These are phyloP conservation scores for Cataglyphis livida DNA, from an alignment of 2,888 invertebrate species.

Conservation along the genomic window DNA sequence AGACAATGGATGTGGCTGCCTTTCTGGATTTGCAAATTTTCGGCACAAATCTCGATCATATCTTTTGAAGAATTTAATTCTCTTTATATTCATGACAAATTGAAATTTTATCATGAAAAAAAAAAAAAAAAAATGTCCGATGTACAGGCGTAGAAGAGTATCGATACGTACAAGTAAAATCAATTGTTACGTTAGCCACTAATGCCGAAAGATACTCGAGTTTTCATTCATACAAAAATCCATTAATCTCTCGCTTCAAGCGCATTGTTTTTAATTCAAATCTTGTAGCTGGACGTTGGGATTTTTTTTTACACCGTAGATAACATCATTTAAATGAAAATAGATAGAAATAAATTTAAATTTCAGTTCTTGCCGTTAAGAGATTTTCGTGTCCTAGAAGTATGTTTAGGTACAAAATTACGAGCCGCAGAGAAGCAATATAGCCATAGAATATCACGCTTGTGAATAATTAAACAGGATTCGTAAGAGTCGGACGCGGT, in stretches of 20 bases:
- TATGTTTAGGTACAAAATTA: not conserved
- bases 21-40: slow-evolving; percentile 53
- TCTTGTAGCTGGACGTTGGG: not conserved
- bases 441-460: slow-evolving; percentile 6
- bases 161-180: not conserved
- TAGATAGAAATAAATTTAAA: slow-evolving; percentile 1
- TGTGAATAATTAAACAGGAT: slow-evolving; percentile 36
- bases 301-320: not conserved
- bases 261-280: slow-evolving; percentile 11
- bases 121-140: not conserved
- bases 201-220: slow-evolving; percentile 41
- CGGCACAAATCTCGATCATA: slow-evolving; percentile 62
- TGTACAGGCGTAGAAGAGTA: not conserved
- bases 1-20: slow-evolving; percentile 57
- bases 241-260: slow-evolving; percentile 39
- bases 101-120: slow-evolving; percentile 34
- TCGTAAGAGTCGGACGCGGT: not conserved
- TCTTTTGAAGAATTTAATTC: slow-evolving; percentile 52
- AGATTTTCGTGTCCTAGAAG: not conserved
- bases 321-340: not conserved
- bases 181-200: slow-evolving; percentile 38
- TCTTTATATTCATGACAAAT: slow-evolving; percentile 50
- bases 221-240: slow-evolving; percentile 25
- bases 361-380: not conserved
- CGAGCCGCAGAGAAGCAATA: not conserved